Percentiles rank a stretch among this genome's conserved stretches.
phyloP scores from a whole-genome alignment of 1,140 invertebrate genomes.

The Drosophila kikkawai region DNA sequence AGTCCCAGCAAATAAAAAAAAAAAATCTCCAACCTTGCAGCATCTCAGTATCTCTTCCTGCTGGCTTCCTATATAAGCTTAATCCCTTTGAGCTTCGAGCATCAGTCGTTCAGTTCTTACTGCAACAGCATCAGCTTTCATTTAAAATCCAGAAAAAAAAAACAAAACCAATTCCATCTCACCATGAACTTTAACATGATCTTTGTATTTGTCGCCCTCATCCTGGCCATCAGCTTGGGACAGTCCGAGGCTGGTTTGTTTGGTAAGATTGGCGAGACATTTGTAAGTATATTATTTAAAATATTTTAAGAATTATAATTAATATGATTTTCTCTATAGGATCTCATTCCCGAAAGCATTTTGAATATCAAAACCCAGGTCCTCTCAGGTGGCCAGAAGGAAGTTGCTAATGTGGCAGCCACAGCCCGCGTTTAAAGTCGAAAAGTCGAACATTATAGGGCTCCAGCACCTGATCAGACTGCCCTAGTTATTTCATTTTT shows the following conservation, averaged over 20 bases:
- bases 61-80: conserved; percentile 43
- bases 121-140: conserved; percentile 19
- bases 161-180: not conserved
- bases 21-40: conserved; percentile 52
- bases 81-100: not conserved
- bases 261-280: not conserved
- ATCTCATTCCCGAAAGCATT: too few relatives aligned
- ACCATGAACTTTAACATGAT: conserved; percentile 80
- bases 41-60: conserved; percentile 6
- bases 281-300: conserved; percentile 51
- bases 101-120: conserved; percentile 34
- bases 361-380: not conserved
- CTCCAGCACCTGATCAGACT: not conserved
- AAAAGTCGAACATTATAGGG: not conserved
- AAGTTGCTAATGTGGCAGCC: conserved; percentile 77
- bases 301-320: not conserved
- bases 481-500: conserved; percentile 19
- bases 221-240: conserved; percentile 67
- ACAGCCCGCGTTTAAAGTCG: conserved; percentile 55
- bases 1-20: not conserved
- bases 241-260: conserved; percentile 7
- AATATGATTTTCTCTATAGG: conserved; percentile 29
- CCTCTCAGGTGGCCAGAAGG: conserved; percentile 67
- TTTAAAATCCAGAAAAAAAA: not conserved
- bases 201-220: conserved; percentile 68